Conservation (phyloP, 1,140 invertebrate species). For the Lethocerus indicus region DNA sequence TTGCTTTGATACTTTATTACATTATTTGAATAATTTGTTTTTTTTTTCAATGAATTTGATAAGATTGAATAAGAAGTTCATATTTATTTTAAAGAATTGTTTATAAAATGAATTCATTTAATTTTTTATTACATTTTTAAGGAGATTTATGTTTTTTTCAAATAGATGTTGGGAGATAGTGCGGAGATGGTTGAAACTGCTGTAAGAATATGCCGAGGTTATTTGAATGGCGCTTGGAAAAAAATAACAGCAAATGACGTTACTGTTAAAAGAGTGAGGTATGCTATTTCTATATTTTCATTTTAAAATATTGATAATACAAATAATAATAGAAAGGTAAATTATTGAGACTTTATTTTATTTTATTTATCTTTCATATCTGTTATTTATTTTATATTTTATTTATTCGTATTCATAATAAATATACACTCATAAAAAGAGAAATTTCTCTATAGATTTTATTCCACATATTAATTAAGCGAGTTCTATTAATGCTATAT, state of each 20-base stretch:
- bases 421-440: background rate
- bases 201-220: conserved; percentile 71
- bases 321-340: background rate
- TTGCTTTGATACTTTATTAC: no score
- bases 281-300: background rate
- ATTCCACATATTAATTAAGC: no score
- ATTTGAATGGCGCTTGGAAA: conserved; percentile 65
- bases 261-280: conserved; percentile 20
- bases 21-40: no score
- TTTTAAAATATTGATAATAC: background rate
- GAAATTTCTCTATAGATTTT: no score
- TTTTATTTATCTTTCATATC: background rate
- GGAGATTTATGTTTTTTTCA: conserved; percentile 5
- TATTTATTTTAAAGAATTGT: no score
- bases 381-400: conserved; percentile 1
- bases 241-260: conserved; percentile 19
- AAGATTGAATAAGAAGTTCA: no score
- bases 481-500: no score
- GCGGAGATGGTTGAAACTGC: conserved; percentile 33
- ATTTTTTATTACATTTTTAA: no score
- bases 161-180: conserved; percentile 14
- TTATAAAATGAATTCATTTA: no score
- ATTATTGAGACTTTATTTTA: background rate
- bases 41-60: no score
- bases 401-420: background rate